A percentile compares a stretch with the other conserved stretches of the same genome.
These are phyloP conservation scores for Ceratosolen solmsi DNA, from an alignment of 1,140 invertebrate species.

Conservation along the genomic window DNA sequence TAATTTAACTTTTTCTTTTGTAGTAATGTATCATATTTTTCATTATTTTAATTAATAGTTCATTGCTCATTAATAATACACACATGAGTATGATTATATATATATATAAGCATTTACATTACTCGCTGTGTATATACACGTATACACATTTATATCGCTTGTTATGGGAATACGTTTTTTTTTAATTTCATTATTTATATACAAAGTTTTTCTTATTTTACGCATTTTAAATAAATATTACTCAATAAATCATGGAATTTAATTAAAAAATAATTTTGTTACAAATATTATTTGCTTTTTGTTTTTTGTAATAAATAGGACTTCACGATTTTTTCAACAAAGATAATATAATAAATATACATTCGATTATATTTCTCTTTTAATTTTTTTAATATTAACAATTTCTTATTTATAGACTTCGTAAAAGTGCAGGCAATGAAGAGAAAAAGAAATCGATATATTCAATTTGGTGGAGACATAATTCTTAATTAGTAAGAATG, in stretches of 20 bases:
- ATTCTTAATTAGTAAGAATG: not conserved
- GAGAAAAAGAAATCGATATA: no score
- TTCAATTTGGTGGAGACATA: no score
- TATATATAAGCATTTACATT: not conserved
- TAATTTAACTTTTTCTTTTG: slow-evolving; percentile 5
- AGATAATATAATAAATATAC: not conserved
- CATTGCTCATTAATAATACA: slow-evolving; percentile 53
- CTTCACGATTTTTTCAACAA: not conserved
- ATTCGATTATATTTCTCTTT: not conserved
- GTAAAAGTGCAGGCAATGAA: no score
- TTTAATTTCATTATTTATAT: not conserved
- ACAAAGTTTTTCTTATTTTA: not conserved
- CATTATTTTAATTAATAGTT: slow-evolving; percentile 54
- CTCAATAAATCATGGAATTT: slow-evolving; percentile 6
- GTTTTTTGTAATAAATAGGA: slow-evolving; percentile 1
- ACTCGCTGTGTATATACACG: not conserved
- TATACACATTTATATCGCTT: not conserved
- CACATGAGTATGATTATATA: no score
- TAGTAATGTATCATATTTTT: not conserved
- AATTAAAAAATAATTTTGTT: not conserved
- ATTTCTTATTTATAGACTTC: no score
- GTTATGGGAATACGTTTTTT: not conserved
- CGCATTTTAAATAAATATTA: slow-evolving; percentile 24
- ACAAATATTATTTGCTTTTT: not conserved
- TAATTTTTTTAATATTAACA: not conserved